A percentile compares a stretch with the other conserved stretches of the same genome.
Evolutionary conservation across 2,797 vertebrate genomes (phyloP).

Genomic region (Valencia hispanica): DNA sequence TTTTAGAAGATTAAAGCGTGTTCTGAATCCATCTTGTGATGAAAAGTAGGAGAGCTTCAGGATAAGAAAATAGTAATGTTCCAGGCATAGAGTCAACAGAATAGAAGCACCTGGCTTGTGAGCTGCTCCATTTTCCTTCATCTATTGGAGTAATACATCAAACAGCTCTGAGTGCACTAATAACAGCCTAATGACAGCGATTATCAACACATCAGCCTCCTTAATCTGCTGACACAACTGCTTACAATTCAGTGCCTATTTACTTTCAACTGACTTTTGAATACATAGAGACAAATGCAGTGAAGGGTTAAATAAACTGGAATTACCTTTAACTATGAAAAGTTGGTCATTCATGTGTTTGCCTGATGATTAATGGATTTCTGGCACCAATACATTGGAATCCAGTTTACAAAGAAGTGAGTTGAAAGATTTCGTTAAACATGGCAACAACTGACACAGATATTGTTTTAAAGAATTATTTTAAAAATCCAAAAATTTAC

Average conservation of each 20-base stretch:
- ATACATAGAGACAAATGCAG: background rate
- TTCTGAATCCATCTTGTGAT: background rate
- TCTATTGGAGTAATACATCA: slow-evolving; percentile 50
- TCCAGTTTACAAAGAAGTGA: background rate
- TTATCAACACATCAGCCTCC: slow-evolving; percentile 49
- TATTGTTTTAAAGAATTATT: background rate
- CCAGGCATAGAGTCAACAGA: background rate
- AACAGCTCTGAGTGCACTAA: slow-evolving; percentile 55
- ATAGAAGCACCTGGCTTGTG: slow-evolving; percentile 38
- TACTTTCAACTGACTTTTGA: slow-evolving; percentile 12
- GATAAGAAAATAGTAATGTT: slow-evolving; percentile 9
- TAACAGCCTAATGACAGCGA: slow-evolving; percentile 60
- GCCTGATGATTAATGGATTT: background rate
- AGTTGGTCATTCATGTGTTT: background rate
- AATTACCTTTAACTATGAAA: slow-evolving; percentile 10
- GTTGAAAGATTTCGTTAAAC: background rate
- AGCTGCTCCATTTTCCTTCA: slow-evolving; percentile 34
- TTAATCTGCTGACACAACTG: slow-evolving; percentile 49
- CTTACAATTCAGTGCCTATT: slow-evolving; percentile 21
- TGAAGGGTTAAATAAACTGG: background rate
- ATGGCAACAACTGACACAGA: background rate
- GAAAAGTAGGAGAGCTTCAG: slow-evolving; percentile 13
- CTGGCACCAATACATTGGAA: background rate
- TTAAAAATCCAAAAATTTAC: background rate
- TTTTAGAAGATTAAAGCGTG: slow-evolving; percentile 1